Evolutionary conservation across 2,888 invertebrate species (phyloP), one percentile per base, ranked within the genome.

Genomic region (Caenorhabditis parvicauda): DNA sequence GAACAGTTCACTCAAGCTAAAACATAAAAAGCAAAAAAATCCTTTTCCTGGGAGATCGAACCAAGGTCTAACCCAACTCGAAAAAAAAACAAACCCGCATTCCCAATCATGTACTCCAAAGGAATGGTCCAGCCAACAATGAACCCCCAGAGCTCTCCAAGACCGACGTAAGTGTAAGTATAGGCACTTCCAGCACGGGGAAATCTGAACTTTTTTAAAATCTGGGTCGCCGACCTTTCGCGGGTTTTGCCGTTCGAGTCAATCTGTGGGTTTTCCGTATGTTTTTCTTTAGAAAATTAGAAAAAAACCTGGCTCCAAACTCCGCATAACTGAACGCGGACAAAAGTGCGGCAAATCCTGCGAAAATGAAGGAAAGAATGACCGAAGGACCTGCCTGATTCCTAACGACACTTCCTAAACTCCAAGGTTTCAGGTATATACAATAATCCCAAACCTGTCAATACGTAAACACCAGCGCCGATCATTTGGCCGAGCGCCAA

Each of bases 101-200:
- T 64, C 35, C 67, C 91, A 64, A 91, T 90, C 37, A 90, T 87
- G 82, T 91, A 90, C 82, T 91, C 91, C 46, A 82, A 51, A 0
- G 80, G 62, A 42, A 81, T 69, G 44, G 77, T 81, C 81, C 81
- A 81, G 3, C 82, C 82, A 1, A 82, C 75, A 7, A 93, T 87
- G 84, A 93, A 94, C 59, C 93, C 93, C 81, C 92, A 88, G 82
- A 93, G 89, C 83, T 94, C 93, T 42, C 94, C 94, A 56, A 93
- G 91, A 2, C 92, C 91, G 64, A 92, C 92, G 84, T 93, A 94
- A 70, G 91, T 90, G 86, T 94, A 94, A 87, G 90, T 90, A 64
- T 84, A 84, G 21, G 83, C 82, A 3, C 82, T 83, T 14, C 82
- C 92, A 0, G 91, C 91, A 77, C 89, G 88, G 0, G 92, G 92